These are phyloP conservation scores for Macrophya alboannulata DNA, from an alignment of 2,888 invertebrate genomes.

Conservation along the genomic window DNA sequence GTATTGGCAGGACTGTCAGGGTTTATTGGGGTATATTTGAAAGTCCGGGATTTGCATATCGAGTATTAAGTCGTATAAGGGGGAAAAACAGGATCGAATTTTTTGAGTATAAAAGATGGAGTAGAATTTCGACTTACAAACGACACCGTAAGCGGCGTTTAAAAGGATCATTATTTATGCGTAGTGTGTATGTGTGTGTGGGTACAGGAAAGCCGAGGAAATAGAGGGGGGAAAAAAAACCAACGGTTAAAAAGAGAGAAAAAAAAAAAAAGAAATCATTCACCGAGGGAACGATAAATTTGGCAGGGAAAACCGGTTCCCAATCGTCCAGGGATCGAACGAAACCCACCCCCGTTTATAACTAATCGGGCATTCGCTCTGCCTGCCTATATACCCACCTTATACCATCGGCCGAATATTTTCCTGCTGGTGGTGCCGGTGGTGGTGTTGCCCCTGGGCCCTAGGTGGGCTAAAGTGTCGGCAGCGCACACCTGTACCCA, in stretches of 20 bases:
- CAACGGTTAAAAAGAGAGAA: not conserved
- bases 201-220: not conserved
- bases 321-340: constrained; percentile 21
- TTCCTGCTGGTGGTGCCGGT: not conserved
- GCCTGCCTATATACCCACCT: not conserved
- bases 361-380: constrained; percentile 38
- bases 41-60: constrained; percentile 28
- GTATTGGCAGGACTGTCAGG: constrained; percentile 42
- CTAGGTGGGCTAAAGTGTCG: constrained; percentile 23
- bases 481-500: constrained; percentile 17
- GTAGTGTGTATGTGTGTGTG: not conserved
- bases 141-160: constrained; percentile 41
- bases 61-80: constrained; percentile 12
- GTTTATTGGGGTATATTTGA: constrained; percentile 13
- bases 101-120: not conserved
- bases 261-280: constrained; percentile 36
- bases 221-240: not conserved
- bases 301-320: constrained; percentile 39
- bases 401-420: constrained; percentile 2
- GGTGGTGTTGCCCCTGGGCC: not conserved
- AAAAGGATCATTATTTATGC: constrained; percentile 45
- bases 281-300: constrained; percentile 42
- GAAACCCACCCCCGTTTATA: constrained; percentile 31
- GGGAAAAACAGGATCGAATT: not conserved
- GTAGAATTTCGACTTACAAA: constrained; percentile 8